These are phyloP conservation scores for Julus scanicus DNA, from an alignment of 2,888 invertebrate species.

Conservation along the genomic window DNA sequence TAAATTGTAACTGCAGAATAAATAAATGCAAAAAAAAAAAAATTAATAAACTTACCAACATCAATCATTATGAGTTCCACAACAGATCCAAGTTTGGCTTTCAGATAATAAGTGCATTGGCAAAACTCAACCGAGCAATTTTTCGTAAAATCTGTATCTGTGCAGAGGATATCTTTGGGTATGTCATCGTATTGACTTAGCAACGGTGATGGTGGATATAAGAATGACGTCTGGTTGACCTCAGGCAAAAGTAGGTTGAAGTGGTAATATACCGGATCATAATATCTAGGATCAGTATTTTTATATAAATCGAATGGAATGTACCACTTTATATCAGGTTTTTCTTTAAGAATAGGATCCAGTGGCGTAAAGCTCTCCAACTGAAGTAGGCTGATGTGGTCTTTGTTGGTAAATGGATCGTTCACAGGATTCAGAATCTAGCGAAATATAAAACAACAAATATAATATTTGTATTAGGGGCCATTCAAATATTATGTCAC, in stretches of 20 bases:
- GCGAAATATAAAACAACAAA: constrained; percentile 19
- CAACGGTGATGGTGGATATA: constrained; percentile 78
- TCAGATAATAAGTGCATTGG: constrained; percentile 83
- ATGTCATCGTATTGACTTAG: constrained; percentile 75
- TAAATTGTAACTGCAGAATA: too few relatives aligned
- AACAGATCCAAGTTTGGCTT: constrained; percentile 79
- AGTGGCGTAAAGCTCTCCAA: background rate
- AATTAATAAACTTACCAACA: constrained; percentile 71
- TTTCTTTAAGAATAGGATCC: background rate
- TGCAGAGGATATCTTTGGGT: constrained; percentile 75
- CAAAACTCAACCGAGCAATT: constrained; percentile 80
- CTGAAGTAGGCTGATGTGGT: background rate
- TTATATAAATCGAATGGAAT: background rate
- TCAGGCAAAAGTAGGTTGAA: constrained; percentile 74
- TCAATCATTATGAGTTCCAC: constrained; percentile 84
- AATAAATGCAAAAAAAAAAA: too few relatives aligned
- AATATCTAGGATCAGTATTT: background rate
- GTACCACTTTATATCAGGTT: background rate
- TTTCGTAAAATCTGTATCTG: constrained; percentile 69
- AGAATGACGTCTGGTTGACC: constrained; percentile 85
- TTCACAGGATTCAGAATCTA: background rate
- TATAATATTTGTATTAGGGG: background rate
- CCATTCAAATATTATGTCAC: too few relatives aligned
- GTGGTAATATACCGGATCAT: background rate
- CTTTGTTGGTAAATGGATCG: background rate